Conservation (phyloP, 2,797 vertebrate genomes). For the Hydrolagus colliei region DNA sequence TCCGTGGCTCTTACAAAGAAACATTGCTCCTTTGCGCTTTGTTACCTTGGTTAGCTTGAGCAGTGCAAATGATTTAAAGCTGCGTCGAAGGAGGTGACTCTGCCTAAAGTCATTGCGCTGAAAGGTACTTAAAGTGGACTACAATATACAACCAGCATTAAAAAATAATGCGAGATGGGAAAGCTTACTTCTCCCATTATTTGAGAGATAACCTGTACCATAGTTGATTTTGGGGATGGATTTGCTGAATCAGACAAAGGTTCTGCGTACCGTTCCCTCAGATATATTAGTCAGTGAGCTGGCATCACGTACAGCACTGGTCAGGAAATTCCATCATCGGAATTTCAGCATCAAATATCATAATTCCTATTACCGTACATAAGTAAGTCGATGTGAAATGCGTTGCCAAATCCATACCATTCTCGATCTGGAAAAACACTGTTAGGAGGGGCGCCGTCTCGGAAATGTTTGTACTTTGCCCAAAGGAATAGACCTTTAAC, state of each 20-base stretch:
- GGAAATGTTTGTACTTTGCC: too few species aligned
- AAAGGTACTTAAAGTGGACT: not conserved
- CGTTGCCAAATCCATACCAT: not conserved
- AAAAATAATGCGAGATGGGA: slow-evolving; percentile 5
- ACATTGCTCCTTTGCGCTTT: not conserved
- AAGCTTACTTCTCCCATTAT: slow-evolving; percentile 1
- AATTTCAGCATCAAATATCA: not conserved
- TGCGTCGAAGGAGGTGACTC: not conserved
- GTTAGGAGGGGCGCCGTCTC: not conserved
- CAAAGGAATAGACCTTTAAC: too few species aligned
- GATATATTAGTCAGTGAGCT: not conserved
- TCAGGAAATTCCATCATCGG: not conserved
- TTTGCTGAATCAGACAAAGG: not conserved
- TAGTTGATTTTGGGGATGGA: not conserved
- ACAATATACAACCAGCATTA: not conserved
- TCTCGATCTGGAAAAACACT: not conserved
- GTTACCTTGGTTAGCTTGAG: not conserved
- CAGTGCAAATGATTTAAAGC: slow-evolving; percentile 10
- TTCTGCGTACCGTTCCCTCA: not conserved
- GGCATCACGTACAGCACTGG: not conserved
- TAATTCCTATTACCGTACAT: not conserved
- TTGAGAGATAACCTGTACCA: not conserved
- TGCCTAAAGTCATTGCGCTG: slow-evolving; percentile 11
- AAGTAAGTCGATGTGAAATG: not conserved
- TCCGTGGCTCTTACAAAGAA: too few species aligned